Evolutionary conservation across 2,113 vertebrate species (phyloP).

Genomic region (Oncorhynchus mykiss): DNA sequence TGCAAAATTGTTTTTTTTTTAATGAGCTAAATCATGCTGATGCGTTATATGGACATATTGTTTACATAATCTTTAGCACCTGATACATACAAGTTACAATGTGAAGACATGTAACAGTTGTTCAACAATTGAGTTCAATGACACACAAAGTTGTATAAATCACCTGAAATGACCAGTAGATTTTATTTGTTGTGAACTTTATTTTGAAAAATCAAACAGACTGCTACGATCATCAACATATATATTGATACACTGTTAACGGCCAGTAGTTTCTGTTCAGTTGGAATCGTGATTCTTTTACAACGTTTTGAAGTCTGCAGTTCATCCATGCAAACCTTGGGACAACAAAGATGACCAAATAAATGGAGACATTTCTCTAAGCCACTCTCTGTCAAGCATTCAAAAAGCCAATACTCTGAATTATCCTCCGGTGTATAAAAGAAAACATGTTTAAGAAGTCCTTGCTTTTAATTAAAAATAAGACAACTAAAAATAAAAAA

Average conservation of each 20-base stretch:
- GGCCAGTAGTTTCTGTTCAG: constrained; percentile 75
- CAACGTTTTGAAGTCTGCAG: constrained; percentile 61
- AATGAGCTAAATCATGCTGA: no score
- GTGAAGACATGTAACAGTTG: background rate
- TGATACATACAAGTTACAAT: no score
- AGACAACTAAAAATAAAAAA: constrained; percentile 73
- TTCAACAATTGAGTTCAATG: no score
- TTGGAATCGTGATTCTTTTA: constrained; percentile 71
- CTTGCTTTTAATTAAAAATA: constrained; percentile 64
- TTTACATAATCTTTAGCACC: no score
- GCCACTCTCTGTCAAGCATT: constrained; percentile 38
- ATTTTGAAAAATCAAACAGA: constrained; percentile 80
- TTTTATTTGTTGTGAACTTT: constrained; percentile 74
- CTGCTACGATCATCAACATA: constrained; percentile 76
- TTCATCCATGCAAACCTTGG: constrained; percentile 47
- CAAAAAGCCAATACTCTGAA: constrained; percentile 4
- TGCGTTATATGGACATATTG: no score
- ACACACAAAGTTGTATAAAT: background rate
- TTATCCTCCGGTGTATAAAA: constrained; percentile 48
- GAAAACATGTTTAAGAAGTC: constrained; percentile 38
- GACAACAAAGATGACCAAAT: constrained; percentile 42
- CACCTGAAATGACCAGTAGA: background rate
- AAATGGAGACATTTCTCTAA: constrained; percentile 21
- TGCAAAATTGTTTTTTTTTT: no score
- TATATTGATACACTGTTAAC: constrained; percentile 78